Percentiles rank a stretch among this genome's conserved stretches.
phyloP scores from a whole-genome alignment of 2,888 invertebrate species.

The Nemoura dubitans region DNA sequence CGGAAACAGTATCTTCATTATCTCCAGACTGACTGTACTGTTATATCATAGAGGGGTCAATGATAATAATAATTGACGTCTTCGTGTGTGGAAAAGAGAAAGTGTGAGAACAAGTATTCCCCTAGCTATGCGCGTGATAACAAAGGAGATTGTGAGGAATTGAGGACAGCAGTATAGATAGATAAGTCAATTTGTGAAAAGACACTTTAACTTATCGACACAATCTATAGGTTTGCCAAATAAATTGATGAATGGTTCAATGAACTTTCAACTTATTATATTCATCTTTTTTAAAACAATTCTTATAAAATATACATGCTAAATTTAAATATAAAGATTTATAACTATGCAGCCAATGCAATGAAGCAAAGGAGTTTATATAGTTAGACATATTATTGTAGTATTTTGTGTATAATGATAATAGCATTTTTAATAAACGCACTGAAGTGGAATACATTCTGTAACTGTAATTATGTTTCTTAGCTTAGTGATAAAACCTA shows the following conservation, averaged over 20 bases:
- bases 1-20: neutral
- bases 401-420: neutral
- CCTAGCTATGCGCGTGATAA: neutral
- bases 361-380: too few relatives aligned
- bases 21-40: neutral
- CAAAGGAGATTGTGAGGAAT: neutral
- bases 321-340: neutral
- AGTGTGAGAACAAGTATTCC: neutral
- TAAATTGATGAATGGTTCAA: neutral
- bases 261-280: slow-evolving; percentile 12
- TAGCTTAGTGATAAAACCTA: neutral
- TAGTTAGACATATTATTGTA: too few relatives aligned
- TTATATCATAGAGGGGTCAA: neutral
- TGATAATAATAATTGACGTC: neutral
- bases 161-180: neutral
- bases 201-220: neutral
- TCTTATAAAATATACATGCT: slow-evolving; percentile 21
- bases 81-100: neutral
- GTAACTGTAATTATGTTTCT: neutral
- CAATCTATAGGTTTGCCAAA: neutral
- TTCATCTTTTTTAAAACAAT: neutral
- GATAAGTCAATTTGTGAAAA: neutral
- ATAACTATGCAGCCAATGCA: neutral
- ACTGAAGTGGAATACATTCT: neutral
- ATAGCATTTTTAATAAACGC: neutral